Evolutionary conservation across 2,888 invertebrate species (phyloP), one percentile per base, ranked within the genome.

Genomic region (Tolmerus cingulatus): DNA sequence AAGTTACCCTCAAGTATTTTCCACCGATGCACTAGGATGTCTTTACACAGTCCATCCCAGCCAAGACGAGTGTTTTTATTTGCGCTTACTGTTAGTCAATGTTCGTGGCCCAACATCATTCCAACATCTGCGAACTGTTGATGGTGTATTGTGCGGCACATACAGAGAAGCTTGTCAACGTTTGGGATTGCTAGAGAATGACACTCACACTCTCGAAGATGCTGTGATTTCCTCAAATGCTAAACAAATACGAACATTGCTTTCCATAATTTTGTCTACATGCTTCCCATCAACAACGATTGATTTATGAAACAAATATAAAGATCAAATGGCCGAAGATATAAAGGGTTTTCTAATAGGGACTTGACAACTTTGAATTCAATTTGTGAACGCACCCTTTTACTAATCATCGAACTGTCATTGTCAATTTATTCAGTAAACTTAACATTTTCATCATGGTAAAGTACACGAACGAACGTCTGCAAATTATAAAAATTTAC

Each of bases 281-380:
- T 86, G 86, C 57, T 89, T 87, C 57, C 40, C 57, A 40, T 90
- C 90, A 86, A 89, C 86, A 27, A 89, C 91, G n/a, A 92, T 91
- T 86, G 78, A 87, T 86, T 88, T 88, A 76, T 87, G 87, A 57
- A 86, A n/a, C 27, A 87, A 87, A 86, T 87, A 86, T 40, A 88
- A 88, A 82, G 43, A 90, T 88, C 14, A 87, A 55, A 89, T 89
- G 89, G 87, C 87, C 85, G 89, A 90, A 51, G 90, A 90, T 84
- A 88, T n/a, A n/a, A n/a, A n/a, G n/a, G n/a, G n/a, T n/a, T n/a
- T n/a, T n/a, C n/a, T n/a, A n/a, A n/a, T n/a, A n/a, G n/a, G n/a
- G n/a, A n/a, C n/a, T n/a, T n/a, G n/a, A n/a, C n/a, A n/a, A n/a
- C n/a, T n/a, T n/a, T n/a, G n/a, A n/a, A n/a, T n/a, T n/a, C n/a